phyloP scores from a whole-genome alignment of 2,797 vertebrate species.

The Zalophus californianus region DNA sequence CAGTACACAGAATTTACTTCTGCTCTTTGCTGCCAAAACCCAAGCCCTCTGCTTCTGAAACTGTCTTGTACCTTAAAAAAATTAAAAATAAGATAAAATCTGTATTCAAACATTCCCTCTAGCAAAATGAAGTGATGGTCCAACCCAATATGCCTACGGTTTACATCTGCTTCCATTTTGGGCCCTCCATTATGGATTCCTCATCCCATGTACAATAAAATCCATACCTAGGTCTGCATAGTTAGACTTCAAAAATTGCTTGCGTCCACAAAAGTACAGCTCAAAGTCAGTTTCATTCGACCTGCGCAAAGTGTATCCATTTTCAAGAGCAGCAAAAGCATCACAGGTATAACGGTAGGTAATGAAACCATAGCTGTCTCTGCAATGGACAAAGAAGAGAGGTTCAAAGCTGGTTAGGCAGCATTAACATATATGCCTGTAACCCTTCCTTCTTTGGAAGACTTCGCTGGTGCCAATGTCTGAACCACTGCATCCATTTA shows the following conservation, averaged over 20 bases:
- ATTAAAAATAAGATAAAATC: neutral
- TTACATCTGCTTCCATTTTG: conserved; percentile 13
- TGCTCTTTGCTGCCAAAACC: neutral
- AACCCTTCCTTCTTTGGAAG: conserved; percentile 79
- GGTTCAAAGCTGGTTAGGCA: conserved; percentile 65
- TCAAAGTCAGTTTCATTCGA: conserved; percentile 96
- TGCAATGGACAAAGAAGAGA: conserved; percentile 86
- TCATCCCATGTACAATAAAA: conserved; percentile 65
- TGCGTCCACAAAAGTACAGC: conserved; percentile 98
- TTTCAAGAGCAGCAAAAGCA: conserved; percentile 98
- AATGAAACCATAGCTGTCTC: conserved; percentile 99
- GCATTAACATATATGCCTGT: conserved; percentile 68
- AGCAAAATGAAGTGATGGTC: conserved; percentile 7
- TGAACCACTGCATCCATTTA: conserved; percentile 85
- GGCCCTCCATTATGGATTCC: conserved; percentile 36
- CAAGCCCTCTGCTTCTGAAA: neutral
- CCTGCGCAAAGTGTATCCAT: conserved; percentile 97
- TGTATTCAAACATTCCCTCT: conserved; percentile 5
- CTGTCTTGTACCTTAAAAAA: neutral
- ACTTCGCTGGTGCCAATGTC: conserved; percentile 66
- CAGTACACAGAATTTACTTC: neutral
- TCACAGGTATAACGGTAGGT: conserved; percentile 99
- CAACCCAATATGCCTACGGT: neutral
- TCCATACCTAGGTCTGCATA: conserved; percentile 99
- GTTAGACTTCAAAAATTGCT: conserved; percentile 98